Conservation (phyloP, 2,113 vertebrate genomes). For the Nothoprocta pentlandii region DNA sequence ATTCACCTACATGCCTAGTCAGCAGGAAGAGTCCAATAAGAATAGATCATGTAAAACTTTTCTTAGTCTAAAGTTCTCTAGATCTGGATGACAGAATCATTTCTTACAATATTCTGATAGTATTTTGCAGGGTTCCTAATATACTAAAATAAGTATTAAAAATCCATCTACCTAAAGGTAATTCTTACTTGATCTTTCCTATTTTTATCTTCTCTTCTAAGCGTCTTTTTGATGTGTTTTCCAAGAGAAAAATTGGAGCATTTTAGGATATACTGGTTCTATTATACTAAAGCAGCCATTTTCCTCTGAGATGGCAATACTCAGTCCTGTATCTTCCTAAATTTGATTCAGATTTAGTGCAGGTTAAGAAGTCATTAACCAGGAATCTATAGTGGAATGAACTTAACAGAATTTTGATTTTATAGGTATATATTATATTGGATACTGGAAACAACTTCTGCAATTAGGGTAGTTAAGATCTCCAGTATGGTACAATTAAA, state of each 20-base stretch:
- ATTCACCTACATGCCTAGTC: neutral
- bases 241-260: neutral
- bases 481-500: neutral
- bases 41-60: neutral
- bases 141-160: constrained; percentile 3
- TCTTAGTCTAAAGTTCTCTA: neutral
- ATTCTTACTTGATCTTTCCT: constrained; percentile 1
- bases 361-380: neutral
- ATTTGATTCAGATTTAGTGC: neutral
- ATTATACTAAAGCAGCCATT: neutral
- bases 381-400: neutral
- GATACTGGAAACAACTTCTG: neutral
- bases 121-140: neutral
- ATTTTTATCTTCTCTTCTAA: constrained; percentile 23
- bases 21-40: neutral
- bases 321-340: neutral
- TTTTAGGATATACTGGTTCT: neutral
- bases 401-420: neutral
- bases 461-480: neutral
- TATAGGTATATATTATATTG: neutral
- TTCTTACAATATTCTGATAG: neutral
- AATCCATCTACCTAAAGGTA: neutral
- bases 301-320: neutral
- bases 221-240: neutral
- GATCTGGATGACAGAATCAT: neutral